Evolutionary conservation across 2,113 vertebrate species (phyloP).

Genomic region (Gymnarchus niloticus): DNA sequence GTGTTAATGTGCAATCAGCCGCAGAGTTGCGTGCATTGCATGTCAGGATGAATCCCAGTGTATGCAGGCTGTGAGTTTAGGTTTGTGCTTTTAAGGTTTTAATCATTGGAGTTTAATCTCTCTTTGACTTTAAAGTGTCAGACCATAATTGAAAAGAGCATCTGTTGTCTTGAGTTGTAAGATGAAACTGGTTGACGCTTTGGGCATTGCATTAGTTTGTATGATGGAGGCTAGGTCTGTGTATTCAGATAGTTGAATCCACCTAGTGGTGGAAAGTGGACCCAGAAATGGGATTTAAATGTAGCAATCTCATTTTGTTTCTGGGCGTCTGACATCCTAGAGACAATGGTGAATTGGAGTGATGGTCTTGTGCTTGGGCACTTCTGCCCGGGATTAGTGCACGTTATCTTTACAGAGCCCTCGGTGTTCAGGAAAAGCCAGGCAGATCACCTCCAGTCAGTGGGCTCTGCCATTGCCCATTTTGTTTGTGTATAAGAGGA

Average conservation of each 20-base stretch:
- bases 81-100: neutral
- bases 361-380: neutral
- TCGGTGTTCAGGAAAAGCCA: neutral
- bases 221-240: neutral
- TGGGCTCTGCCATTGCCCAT: conserved; percentile 26
- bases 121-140: neutral
- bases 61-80: neutral
- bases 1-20: conserved; percentile 8
- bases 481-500: conserved; percentile 63
- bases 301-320: neutral
- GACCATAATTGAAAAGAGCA: neutral
- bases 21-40: neutral
- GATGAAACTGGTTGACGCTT: neutral
- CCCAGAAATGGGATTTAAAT: neutral
- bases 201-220: neutral
- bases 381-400: neutral
- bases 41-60: conserved; percentile 6
- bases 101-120: conserved; percentile 4
- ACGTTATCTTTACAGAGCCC: neutral
- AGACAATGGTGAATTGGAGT: conserved; percentile 3
- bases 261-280: neutral
- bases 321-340: neutral
- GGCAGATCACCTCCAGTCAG: neutral
- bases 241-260: neutral
- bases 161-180: neutral